A percentile compares a stretch with the other conserved stretches of the same genome.
phyloP scores from a whole-genome alignment of 2,113 vertebrate genomes.

The Brachirus orientalis region DNA sequence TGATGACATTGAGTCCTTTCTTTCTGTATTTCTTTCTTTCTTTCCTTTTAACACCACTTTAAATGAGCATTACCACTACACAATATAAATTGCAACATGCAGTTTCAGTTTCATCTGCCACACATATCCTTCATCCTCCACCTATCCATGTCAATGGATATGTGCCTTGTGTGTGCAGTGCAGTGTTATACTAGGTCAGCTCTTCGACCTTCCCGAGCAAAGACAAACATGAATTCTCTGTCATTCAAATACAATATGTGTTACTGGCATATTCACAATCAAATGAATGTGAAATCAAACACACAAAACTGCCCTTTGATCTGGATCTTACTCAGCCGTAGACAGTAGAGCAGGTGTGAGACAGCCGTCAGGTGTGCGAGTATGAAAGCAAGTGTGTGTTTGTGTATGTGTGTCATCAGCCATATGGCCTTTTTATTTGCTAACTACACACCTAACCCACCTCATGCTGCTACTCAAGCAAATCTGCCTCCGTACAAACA shows the following conservation, averaged over 20 bases:
- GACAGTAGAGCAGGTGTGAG: conserved; percentile 86
- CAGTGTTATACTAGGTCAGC: conserved; percentile 20
- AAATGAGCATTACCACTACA: conserved; percentile 3
- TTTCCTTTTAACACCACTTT: not conserved
- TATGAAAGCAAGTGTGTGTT: conserved; percentile 3
- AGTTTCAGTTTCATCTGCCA: too few relatives aligned
- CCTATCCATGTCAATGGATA: too few relatives aligned
- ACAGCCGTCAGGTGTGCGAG: conserved; percentile 83
- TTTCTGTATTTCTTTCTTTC: conserved; percentile 1
- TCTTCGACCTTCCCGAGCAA: conserved; percentile 20
- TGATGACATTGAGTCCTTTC: not conserved
- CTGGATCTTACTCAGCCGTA: conserved; percentile 69
- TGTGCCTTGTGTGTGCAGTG: conserved; percentile 9
- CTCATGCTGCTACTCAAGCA: conserved; percentile 76
- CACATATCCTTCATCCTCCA: too few relatives aligned
- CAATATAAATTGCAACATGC: too few relatives aligned
- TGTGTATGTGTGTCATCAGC: conserved; percentile 60
- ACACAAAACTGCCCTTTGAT: conserved; percentile 73
- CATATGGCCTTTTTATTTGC: conserved; percentile 82
- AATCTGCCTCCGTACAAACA: conserved; percentile 49
- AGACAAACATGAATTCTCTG: conserved; percentile 55
- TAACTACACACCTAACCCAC: conserved; percentile 64
- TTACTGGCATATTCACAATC: conserved; percentile 60
- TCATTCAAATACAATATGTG: conserved; percentile 56
- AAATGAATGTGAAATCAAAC: conserved; percentile 59